These are phyloP conservation scores for Tamias sibiricus DNA, from an alignment of 2,113 vertebrate species.

Conservation along the genomic window DNA sequence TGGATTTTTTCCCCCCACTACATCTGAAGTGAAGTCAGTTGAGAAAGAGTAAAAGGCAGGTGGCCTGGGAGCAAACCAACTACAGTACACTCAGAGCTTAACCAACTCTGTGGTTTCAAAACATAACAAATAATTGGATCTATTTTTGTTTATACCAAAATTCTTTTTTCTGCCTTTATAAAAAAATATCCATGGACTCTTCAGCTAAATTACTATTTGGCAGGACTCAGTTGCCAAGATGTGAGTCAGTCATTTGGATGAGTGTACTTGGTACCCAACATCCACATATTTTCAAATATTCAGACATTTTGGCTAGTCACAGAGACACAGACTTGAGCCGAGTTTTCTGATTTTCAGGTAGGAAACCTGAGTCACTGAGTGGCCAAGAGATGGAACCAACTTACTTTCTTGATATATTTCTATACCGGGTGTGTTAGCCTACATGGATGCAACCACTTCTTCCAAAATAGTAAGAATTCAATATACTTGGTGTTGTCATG, in stretches of 20 bases:
- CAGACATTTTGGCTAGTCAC: slow-evolving; percentile 59
- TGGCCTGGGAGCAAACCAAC: neutral
- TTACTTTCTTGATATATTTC: neutral
- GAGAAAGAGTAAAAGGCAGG: neutral
- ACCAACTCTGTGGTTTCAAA: neutral
- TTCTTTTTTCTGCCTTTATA: slow-evolving; percentile 56
- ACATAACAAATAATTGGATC: slow-evolving; percentile 9
- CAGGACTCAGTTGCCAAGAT: slow-evolving; percentile 61
- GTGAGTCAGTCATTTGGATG: slow-evolving; percentile 60
- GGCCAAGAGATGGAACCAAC: neutral
- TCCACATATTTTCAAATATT: slow-evolving; percentile 39
- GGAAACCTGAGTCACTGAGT: slow-evolving; percentile 51
- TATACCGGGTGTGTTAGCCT: neutral
- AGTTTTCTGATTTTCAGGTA: slow-evolving; percentile 56
- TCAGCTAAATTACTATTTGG: slow-evolving; percentile 68
- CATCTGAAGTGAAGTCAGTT: neutral
- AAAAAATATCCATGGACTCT: slow-evolving; percentile 60
- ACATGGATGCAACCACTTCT: neutral
- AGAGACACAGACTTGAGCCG: slow-evolving; percentile 48
- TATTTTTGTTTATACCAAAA: slow-evolving; percentile 65
- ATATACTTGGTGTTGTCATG: neutral
- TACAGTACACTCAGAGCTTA: neutral
- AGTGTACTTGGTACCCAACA: slow-evolving; percentile 11
- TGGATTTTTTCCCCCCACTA: neutral
- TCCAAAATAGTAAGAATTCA: neutral